Base-by-base conservation (phyloP, 2,888 invertebrate genomes). In the Eupithecia insigniata region DNA sequence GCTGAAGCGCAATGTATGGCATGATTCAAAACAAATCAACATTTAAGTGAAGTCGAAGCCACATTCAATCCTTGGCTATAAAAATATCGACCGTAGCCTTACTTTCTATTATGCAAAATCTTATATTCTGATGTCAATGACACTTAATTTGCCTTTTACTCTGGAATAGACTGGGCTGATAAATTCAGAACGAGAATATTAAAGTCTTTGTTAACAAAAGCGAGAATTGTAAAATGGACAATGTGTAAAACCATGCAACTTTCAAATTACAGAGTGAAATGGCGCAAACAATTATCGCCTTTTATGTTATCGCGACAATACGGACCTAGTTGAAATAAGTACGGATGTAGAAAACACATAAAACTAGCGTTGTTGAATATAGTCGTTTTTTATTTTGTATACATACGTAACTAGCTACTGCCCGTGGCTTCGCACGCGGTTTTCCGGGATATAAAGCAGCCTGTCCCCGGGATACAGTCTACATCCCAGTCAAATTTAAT, bases 201-300 rank as follows among this genome's bases (percentile, higher is more conserved):
- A 6, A 28, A 12, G 60, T 55, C 61, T 69, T 39, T 69, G 69
- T 69, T 30, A 58, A 62, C 69, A 67, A 70, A 67, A 51, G 67
- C 32, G 22, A 62, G 16, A 43, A 46, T 39, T 14, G 36, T 64
- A 36, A 64, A 61, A 46, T 39, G 30, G n/a, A 58, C 67, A 70
- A 46, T 69, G 61, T 55, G 22, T 36, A 61, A 66, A 51, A 39
- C 60, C 32, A 69, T 70, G 64, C 61, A 72, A 74, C 75, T 75
- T 75, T 73, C 75, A 73, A 74, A 71, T 70, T 67, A 16, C 43
- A 14, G 26, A 66, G 71, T 36, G 72, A 78, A 74, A 78, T 73
- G 62, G 71, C 43, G 69, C 67, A 66, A 62, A 66, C 75, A 78
- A 74, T 78, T 78, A 78, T 76, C 75, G 71, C 74, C 75, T 71